A percentile compares a stretch with the other conserved stretches of the same genome.
Evolutionary conservation across 2,113 vertebrate species (phyloP).

Genomic region (Heptranchias perlo): DNA sequence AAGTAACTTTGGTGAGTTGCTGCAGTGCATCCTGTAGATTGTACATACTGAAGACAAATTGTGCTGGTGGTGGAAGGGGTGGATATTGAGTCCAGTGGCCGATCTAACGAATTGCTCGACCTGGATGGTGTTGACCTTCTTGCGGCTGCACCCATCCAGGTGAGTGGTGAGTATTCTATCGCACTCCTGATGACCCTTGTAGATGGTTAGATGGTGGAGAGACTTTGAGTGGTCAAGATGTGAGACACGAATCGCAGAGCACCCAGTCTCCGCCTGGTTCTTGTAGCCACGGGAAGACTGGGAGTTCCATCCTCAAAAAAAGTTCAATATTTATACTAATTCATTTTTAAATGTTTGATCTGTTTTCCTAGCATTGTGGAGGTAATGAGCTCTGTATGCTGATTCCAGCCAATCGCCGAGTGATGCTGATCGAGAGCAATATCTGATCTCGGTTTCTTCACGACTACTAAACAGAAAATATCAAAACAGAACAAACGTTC

Average conservation of each 20-base stretch:
- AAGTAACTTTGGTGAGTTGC: not conserved
- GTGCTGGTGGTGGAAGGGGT: too few species aligned
- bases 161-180: not conserved
- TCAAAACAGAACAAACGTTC: not conserved
- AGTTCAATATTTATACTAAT: not conserved
- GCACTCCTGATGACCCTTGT: not conserved
- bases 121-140: not conserved
- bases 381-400: not conserved
- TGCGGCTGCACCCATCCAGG: not conserved
- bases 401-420: not conserved
- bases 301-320: not conserved
- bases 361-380: not conserved
- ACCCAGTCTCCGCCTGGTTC: not conserved
- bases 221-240: not conserved
- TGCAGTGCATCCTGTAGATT: not conserved
- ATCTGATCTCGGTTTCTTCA: not conserved
- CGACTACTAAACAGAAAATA: not conserved
- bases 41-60: not conserved
- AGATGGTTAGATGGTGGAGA: not conserved
- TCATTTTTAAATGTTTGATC: not conserved
- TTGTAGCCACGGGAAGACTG: not conserved
- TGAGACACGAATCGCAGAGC: not conserved
- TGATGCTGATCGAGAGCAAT: not conserved
- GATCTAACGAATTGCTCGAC: too few species aligned
- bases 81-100: not conserved